phyloP scores from a whole-genome alignment of 2,888 invertebrate species.

The Trilocha varians region DNA sequence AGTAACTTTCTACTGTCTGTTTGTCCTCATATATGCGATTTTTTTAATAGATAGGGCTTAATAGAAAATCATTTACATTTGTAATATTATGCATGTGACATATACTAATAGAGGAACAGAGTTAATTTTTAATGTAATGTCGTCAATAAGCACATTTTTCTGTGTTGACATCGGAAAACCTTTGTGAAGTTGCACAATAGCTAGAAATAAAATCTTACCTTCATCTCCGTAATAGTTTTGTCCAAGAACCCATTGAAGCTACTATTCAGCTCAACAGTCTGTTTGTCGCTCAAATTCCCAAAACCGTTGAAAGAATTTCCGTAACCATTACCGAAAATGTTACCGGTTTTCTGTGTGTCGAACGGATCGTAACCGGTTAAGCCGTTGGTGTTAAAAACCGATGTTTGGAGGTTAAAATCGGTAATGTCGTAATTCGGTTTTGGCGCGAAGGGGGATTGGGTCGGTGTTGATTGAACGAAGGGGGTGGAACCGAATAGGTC shows the following conservation, averaged over 20 bases:
- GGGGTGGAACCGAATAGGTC: constrained; percentile 88
- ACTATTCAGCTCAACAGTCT: constrained; percentile 58
- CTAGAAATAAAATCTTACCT: constrained; percentile 67
- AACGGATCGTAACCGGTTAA: constrained; percentile 81
- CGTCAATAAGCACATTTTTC: too few relatives aligned
- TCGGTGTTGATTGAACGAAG: constrained; percentile 67
- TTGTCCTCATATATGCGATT: too few relatives aligned
- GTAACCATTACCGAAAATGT: constrained; percentile 55
- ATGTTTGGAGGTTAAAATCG: constrained; percentile 60
- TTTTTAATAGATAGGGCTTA: too few relatives aligned
- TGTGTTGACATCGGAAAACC: too few relatives aligned
- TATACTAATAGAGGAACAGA: too few relatives aligned
- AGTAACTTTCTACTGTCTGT: too few relatives aligned
- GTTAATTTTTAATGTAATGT: too few relatives aligned
- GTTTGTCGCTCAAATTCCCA: constrained; percentile 62
- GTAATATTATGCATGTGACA: too few relatives aligned
- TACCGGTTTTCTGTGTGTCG: constrained; percentile 81
- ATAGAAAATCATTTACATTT: too few relatives aligned
- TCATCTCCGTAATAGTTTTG: constrained; percentile 88
- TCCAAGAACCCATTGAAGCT: constrained; percentile 86
- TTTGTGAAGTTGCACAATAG: too few relatives aligned
- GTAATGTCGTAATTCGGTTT: constrained; percentile 64
- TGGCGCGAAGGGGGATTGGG: constrained; percentile 22
- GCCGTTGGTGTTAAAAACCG: constrained; percentile 63
- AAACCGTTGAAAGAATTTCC: constrained; percentile 60